Evolutionary conservation across 2,888 invertebrate genomes (phyloP), one percentile per base, ranked within the genome.

Genomic region (Oegoconia quadripuncta): DNA sequence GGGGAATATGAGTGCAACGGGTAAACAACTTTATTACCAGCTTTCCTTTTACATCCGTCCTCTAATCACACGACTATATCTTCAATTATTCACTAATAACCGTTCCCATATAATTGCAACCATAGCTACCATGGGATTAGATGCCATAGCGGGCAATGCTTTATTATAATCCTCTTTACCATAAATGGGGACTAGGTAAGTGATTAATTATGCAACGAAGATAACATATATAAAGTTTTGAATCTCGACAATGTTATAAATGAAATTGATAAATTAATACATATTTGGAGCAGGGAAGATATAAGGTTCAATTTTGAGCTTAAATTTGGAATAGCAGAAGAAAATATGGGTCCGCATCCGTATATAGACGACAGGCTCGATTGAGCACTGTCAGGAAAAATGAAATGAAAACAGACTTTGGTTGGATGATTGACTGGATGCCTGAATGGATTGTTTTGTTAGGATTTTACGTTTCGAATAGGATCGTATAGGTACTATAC

Each of bases 161-260:
- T 51, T 59, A 47, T 50, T 46, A 48, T 67, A 70, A 72, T 68
- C 72, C 57, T 62, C 69, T 63, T 69, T 59, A 58, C 70, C 58
- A 56, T 63, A 59, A 49, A 50, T 44, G 51, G 57, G 39, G 40
- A 34, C 13, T 11, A 35, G 28, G 34, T 38, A 16, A 14, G 39
- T 55, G 50, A 58, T 59, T 52, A 59, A 53, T 54, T 49, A 55
- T 48, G 40, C 44, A 49, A 32, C 37, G 36, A 39, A 42, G 44
- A 34, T 49, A 39, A 47, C 46, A n/a, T n/a, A 47, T 35, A 36
- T 49, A 42, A 49, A 34, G 46, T 47, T 48, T 46, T 47, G 44
- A 36, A 27, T 26, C 23, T 30, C 25, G 28, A 27, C 35, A 29
- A 25, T 25, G 33, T 41, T 37, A 29, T 17, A 34, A 26, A 33